Base-by-base conservation (phyloP, 2,113 vertebrate species). In the Tylochromis polylepis region DNA sequence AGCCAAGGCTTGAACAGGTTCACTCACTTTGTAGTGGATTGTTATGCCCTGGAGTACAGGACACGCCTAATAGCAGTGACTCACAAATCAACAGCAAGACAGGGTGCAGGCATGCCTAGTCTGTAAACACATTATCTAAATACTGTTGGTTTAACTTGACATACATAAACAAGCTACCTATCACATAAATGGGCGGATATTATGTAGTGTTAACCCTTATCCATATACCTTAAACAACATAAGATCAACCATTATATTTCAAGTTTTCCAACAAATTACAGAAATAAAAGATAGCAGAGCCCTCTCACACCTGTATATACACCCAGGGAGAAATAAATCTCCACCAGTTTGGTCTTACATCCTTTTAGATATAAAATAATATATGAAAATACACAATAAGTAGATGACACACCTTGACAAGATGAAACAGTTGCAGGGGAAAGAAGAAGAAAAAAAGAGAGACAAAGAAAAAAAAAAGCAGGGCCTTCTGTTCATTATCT, bases 1-100 rank as follows among this genome's bases (percentile, higher is more conserved):
- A 36, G 82, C 57, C 55, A 81, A 89, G 83, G 18, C 86, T 77
- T 34, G 88, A 96, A 96, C 96, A 86, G 93, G 95, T 96, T 96
- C 88, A 95, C 29, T 95, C 86, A 87, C 94, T 95, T 88, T 86
- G 78, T 24, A 53, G 53, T 59, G 53, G 78, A 91, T 85, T 79
- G 85, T 60, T 87, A 27, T 89, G 90, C 81, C 91, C 94, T 18
- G 65, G 58, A 92, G 93, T 80, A 43, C 58, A 84, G 5, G 72
- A 90, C 94, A 91, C 93, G 2, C 94, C 92, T 92, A 79, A 88
- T 8, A 83, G 5, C 83, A 49, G 83, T 94, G 93, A 95, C 41
- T 95, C 87, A 91, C 51, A 14, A 65, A 29, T 60, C 56, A 24
- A 55, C 67, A 83, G 56, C 46, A 82, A 53, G 67, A 75, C 34